These are phyloP conservation scores for Linnaemya vulpina DNA, from an alignment of 2,888 invertebrate genomes.

Conservation along the genomic window DNA sequence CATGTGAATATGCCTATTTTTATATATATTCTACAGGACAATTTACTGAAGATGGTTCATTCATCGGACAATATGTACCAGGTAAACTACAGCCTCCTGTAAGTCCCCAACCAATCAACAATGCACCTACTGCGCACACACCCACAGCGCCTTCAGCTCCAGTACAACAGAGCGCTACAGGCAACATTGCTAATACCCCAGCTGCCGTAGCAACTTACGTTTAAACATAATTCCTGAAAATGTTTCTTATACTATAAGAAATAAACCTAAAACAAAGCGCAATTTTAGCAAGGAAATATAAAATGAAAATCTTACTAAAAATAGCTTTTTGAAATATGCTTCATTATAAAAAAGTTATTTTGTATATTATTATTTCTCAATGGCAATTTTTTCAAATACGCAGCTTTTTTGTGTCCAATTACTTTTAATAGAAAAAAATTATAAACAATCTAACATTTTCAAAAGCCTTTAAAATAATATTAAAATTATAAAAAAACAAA, in stretches of 20 bases:
- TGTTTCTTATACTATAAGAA: slow-evolving; percentile 60
- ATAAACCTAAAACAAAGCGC: slow-evolving; percentile 57
- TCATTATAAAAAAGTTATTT: slow-evolving; percentile 43
- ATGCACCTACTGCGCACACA: slow-evolving; percentile 78
- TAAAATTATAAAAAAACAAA: slow-evolving; percentile 2
- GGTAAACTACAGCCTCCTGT: slow-evolving; percentile 87
- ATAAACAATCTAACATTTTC: slow-evolving; percentile 39
- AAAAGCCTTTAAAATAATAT: slow-evolving; percentile 56
- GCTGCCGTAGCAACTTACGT: slow-evolving; percentile 87
- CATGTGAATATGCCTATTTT: neutral
- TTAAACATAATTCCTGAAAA: slow-evolving; percentile 80
- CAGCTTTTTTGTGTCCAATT: slow-evolving; percentile 40
- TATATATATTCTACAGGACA: slow-evolving; percentile 83
- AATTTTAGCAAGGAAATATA: slow-evolving; percentile 54
- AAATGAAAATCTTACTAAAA: slow-evolving; percentile 66
- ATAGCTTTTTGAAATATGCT: slow-evolving; percentile 58
- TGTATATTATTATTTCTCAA: slow-evolving; percentile 11
- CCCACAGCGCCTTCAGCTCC: slow-evolving; percentile 81
- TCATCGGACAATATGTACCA: slow-evolving; percentile 98
- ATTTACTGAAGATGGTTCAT: slow-evolving; percentile 98
- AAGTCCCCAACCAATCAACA: slow-evolving; percentile 82
- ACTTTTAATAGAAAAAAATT: slow-evolving; percentile 15
- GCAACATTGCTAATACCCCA: slow-evolving; percentile 72
- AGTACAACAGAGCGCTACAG: slow-evolving; percentile 80
- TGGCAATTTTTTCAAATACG: slow-evolving; percentile 23